Base-by-base conservation (phyloP, 1,140 invertebrate genomes). In the Trialeurodes vaporariorum region DNA sequence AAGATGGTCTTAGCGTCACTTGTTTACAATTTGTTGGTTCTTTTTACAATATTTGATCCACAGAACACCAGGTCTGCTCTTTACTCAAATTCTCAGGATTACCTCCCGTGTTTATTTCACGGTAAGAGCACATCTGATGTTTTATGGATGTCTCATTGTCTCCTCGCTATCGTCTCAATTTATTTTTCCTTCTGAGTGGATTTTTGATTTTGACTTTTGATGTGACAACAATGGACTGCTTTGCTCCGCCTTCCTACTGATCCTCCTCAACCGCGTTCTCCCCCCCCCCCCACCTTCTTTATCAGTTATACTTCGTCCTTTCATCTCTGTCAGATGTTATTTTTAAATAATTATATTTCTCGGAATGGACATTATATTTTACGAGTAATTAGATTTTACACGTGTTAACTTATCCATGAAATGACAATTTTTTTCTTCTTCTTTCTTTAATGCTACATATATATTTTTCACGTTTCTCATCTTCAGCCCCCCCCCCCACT, bases 281-380 rank as follows among this genome's bases (percentile, higher is more conserved):
- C 34, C 34, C 34, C 34, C 17, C 34, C 34, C 34, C 34, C 34
- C 5, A 5, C 34, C 34, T 17, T 5, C 34, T 49, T 49, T 49
- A 49, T 49, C 34, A 49, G 34, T 49, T 17, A 49, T 49, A 49
- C 17, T 49, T 49, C 34, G 5, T 17, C 34, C 17, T 17, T 49
- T 49, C 34, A 17, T 49, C 34, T 49, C 34, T 49, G 34, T 49
- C 34, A 49, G 34, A 49, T 49, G 34, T 49, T 49, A 49, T 49
- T 49, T 49, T 49, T 49, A 49, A 49, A 49, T 49, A 49, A 49
- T 49, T 49, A 49, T 49, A 49, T 49, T 49, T 49, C 34, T 49
- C 34, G 34, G 34, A 49, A 49, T 49, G 34, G 34, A 49, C 34
- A 49, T 49, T 49, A 49, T 49, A 49, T 49, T 49, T 49, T 49